These are phyloP conservation scores for Formica selysi DNA, from an alignment of 1,140 invertebrate species.

Conservation along the genomic window DNA sequence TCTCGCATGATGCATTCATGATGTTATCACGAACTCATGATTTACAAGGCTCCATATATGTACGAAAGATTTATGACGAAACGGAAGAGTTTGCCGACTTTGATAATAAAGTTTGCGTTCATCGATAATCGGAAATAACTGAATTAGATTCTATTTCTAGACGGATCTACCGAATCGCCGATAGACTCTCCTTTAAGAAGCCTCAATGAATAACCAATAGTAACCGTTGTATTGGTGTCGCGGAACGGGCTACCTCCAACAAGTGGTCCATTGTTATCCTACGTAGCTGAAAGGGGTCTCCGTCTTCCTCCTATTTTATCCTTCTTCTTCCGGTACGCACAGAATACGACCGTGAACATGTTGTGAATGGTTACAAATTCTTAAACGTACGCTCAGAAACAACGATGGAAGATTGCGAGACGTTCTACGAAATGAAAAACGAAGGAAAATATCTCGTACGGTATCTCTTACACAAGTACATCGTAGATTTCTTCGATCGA, in stretches of 20 bases:
- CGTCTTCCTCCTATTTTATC: slow-evolving; percentile 49
- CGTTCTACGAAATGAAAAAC: no score
- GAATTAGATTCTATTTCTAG: slow-evolving; percentile 45
- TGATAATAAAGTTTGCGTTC: slow-evolving; percentile 21
- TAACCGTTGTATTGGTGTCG: slow-evolving; percentile 78
- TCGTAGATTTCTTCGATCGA: no score
- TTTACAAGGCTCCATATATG: not conserved
- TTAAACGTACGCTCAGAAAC: not conserved
- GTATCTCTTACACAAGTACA: no score
- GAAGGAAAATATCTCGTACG: no score
- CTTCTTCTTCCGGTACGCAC: slow-evolving; percentile 36
- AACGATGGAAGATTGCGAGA: not conserved
- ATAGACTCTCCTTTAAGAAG: slow-evolving; percentile 67
- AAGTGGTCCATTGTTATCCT: slow-evolving; percentile 83
- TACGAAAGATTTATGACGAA: not conserved
- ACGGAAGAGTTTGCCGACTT: not conserved
- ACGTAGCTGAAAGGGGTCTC: slow-evolving; percentile 49
- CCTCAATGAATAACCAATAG: slow-evolving; percentile 81
- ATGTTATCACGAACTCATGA: not conserved
- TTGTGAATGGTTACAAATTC: slow-evolving; percentile 3
- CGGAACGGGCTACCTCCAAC: slow-evolving; percentile 76
- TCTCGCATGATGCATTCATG: not conserved
- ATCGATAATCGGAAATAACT: slow-evolving; percentile 18
- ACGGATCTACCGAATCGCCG: not conserved
- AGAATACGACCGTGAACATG: not conserved